Evolutionary conservation across 2,797 vertebrate genomes (phyloP).

Genomic region (Dallia pectoralis): DNA sequence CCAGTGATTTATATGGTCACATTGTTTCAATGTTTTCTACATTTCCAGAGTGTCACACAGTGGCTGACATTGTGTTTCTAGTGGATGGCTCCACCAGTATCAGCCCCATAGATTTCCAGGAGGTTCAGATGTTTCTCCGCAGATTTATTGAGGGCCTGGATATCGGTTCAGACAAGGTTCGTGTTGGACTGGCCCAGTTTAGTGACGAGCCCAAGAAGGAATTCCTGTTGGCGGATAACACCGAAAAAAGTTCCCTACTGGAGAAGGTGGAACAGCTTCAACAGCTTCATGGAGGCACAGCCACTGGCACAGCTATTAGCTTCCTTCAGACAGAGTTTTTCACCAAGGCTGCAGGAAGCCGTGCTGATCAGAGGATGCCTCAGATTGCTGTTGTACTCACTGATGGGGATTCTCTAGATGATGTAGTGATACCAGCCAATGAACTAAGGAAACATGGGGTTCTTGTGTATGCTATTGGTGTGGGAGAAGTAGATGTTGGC

Average conservation of each 20-base stretch:
- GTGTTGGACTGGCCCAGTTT: constrained; percentile 78
- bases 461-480: constrained; percentile 74
- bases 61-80: constrained; percentile 82
- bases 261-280: constrained; percentile 61
- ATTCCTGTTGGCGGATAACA: constrained; percentile 74
- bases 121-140: constrained; percentile 73
- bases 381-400: constrained; percentile 81
- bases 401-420: constrained; percentile 72
- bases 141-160: constrained; percentile 69
- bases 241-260: constrained; percentile 66
- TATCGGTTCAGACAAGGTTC: constrained; percentile 71
- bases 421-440: constrained; percentile 58
- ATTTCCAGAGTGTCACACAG: constrained; percentile 69
- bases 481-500: constrained; percentile 58
- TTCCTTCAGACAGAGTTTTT: constrained; percentile 70
- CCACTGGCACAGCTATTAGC: constrained; percentile 74
- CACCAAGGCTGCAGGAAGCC: constrained; percentile 66
- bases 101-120: constrained; percentile 64
- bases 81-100: constrained; percentile 80
- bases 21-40: constrained; percentile 16
- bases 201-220: constrained; percentile 61
- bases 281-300: constrained; percentile 66
- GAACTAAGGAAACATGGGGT: constrained; percentile 67
- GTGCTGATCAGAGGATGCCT: constrained; percentile 62
- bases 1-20: too few species aligned